phyloP scores from a whole-genome alignment of 2,888 invertebrate species.

The Sympetrum striolatum region DNA sequence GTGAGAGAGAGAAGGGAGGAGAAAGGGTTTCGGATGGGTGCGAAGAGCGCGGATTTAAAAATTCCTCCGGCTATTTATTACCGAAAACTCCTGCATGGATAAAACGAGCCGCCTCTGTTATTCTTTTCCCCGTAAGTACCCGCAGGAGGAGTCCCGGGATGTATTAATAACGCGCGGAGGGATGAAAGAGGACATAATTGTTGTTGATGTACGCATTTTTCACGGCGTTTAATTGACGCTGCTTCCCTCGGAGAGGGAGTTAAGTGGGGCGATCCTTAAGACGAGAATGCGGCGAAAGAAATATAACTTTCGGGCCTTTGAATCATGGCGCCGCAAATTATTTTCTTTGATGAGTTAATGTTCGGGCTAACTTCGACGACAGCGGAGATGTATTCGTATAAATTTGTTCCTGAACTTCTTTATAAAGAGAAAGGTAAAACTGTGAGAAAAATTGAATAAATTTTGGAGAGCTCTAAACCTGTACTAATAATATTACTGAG shows the following conservation, averaged over 20 bases:
- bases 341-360: too few relatives aligned
- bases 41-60: slow-evolving; percentile 23
- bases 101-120: background rate
- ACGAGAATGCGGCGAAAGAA: too few relatives aligned
- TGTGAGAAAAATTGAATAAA: too few relatives aligned
- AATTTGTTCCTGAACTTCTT: too few relatives aligned
- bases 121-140: background rate
- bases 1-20: background rate
- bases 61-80: slow-evolving; percentile 37
- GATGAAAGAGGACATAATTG: slow-evolving; percentile 3
- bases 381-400: too few relatives aligned
- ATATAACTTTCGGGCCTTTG: too few relatives aligned
- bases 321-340: too few relatives aligned
- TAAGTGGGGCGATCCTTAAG: background rate
- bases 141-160: background rate
- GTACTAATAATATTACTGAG: too few relatives aligned
- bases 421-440: too few relatives aligned
- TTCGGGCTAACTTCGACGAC: too few relatives aligned
- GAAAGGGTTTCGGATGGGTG: background rate
- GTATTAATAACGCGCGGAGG: background rate
- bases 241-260: background rate
- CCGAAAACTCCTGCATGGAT: background rate
- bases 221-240: background rate
- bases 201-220: slow-evolving; percentile 3
- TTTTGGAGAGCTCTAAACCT: too few relatives aligned